phyloP scores from a whole-genome alignment of 1,140 invertebrate genomes.

The Drosophila mauritiana region DNA sequence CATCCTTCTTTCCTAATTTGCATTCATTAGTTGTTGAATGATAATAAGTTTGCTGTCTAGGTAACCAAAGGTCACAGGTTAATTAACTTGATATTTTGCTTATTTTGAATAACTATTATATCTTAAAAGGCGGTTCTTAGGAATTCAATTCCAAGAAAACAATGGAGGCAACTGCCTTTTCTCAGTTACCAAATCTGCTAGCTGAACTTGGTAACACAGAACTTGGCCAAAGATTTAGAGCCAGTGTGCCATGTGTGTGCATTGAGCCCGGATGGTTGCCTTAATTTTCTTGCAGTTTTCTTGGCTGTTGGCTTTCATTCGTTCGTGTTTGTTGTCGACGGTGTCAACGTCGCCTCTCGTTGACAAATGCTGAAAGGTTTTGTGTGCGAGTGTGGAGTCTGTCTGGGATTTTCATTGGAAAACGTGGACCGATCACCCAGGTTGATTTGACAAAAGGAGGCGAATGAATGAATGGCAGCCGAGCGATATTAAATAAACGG shows the following conservation, averaged over 20 bases:
- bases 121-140: too few relatives aligned
- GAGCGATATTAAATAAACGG: constrained; percentile 62
- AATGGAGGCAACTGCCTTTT: too few relatives aligned
- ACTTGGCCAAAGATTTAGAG: neutral
- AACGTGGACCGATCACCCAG: constrained; percentile 70
- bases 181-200: neutral
- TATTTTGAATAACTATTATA: too few relatives aligned
- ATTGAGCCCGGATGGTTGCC: constrained; percentile 55
- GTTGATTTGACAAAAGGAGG: constrained; percentile 65
- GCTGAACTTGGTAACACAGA: too few relatives aligned
- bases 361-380: constrained; percentile 79
- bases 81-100: neutral
- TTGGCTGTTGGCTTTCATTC: constrained; percentile 63
- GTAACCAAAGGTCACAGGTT: neutral
- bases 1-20: too few relatives aligned
- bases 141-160: too few relatives aligned
- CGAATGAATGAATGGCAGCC: constrained; percentile 16
- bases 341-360: constrained; percentile 69
- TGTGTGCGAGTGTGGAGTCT: constrained; percentile 52
- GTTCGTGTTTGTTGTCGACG: constrained; percentile 56
- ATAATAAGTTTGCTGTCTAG: neutral
- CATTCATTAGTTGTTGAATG: neutral
- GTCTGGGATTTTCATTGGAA: constrained; percentile 75
- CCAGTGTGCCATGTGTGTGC: constrained; percentile 32
- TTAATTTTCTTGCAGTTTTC: constrained; percentile 82